Evolutionary conservation across 1,140 invertebrate species (phyloP), one percentile per base, ranked within the genome.

Genomic region (Diorhabda carinulata): DNA sequence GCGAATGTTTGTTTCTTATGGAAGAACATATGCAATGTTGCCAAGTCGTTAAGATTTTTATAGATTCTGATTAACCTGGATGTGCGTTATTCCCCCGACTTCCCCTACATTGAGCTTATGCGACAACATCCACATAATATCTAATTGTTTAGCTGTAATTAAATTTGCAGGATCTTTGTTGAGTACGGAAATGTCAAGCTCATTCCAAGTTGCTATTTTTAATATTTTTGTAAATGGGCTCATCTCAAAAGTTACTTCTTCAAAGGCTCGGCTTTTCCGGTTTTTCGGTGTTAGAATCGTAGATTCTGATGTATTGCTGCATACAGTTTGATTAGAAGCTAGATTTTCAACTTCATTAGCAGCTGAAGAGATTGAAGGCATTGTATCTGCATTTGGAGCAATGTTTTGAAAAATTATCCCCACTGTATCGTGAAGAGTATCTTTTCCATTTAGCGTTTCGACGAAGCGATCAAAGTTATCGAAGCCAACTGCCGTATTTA

Each of bases 141-240:
- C 25, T 25, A 25, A 25, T 25, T 25, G 25, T 25, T 25, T 25
- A 25, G 25, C 25, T 25, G 25, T 25, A 25, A 25, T 25, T 25
- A 25, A 25, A 25, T 25, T 25, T 25, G 25, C 25, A 25, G 25
- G 25, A 25, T 1, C 25, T 25, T 25, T 25, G 25, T 25, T 25
- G 25, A 25, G 25, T 69, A 43, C 61, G 58, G 47, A 52, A 57
- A 67, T 67, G 57, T 68, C 63, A 40, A 67, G 62, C 10, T 71
- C 57, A 68, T 66, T 71, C 70, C 69, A 70, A 40, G 69, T 67
- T 9, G 66, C 41, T 9, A 71, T 56, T 65, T 68, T 67, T 44
- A 68, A 65, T 65, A 64, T 68, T 65, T 68, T 68, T 57, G 45
- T 47, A 56, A 64, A 71, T 10, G 62, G 61, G n/a, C 42, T 61